phyloP scores from a whole-genome alignment of 92 coral and sea anemone genomes.

The Umimayanthus kanabou region DNA sequence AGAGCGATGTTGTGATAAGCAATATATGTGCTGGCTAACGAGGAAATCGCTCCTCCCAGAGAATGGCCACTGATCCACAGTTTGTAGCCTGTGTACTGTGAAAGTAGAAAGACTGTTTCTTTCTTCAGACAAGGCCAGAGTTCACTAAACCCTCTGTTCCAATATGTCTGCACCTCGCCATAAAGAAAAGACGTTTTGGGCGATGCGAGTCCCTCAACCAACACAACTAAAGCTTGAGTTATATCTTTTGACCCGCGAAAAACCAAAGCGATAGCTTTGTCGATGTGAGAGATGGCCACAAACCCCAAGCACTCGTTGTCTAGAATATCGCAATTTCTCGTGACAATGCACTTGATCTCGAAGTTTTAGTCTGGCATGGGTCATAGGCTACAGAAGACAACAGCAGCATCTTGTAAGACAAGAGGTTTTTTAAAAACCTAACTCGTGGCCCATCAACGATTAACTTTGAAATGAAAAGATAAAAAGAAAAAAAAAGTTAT shows the following conservation, averaged over 20 bases:
- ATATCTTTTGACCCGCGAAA: too few species aligned
- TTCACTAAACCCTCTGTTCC: conserved; percentile 38
- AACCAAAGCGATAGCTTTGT: too few species aligned
- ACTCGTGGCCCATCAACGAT: too few species aligned
- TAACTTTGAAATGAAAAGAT: too few species aligned
- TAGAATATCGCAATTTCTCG: conserved; percentile 48
- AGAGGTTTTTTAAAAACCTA: too few species aligned
- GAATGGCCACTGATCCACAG: conserved; percentile 63
- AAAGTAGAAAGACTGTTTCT: conserved; percentile 41
- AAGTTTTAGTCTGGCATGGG: conserved; percentile 51
- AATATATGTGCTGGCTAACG: conserved; percentile 45
- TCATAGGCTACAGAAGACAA: conserved; percentile 63
- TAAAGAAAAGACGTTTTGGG: neutral
- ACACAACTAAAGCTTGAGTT: too few species aligned
- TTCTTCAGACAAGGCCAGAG: conserved; percentile 43
- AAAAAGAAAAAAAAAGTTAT: too few species aligned
- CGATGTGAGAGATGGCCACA: conserved; percentile 62
- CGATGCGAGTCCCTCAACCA: too few species aligned
- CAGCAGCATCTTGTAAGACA: conserved; percentile 63
- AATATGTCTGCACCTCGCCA: conserved; percentile 21
- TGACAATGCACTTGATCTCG: conserved; percentile 40
- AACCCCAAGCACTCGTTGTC: conserved; percentile 61
- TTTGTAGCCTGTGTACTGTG: conserved; percentile 37
- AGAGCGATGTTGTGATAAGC: conserved; percentile 38
- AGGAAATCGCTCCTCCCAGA: conserved; percentile 54